Evolutionary conservation across 2,113 vertebrate species (phyloP).

Genomic region (Cololabis saira): DNA sequence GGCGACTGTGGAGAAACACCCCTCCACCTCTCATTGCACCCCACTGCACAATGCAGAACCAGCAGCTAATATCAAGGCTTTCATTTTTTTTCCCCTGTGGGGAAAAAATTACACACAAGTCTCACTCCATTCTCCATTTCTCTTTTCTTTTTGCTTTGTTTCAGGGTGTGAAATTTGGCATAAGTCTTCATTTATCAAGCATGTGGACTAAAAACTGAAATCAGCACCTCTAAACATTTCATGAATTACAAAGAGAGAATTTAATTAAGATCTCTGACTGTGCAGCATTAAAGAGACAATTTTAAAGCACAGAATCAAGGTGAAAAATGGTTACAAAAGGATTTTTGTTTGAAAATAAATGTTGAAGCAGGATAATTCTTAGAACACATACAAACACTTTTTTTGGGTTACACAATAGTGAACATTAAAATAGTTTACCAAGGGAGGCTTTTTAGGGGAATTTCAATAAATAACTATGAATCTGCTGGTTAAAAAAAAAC

Average conservation of each 20-base stretch:
- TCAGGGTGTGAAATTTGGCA: constrained; percentile 26
- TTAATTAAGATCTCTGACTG: constrained; percentile 40
- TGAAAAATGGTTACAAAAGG: background rate
- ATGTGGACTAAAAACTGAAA: constrained; percentile 29
- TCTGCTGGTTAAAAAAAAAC: no score
- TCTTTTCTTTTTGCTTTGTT: constrained; percentile 23
- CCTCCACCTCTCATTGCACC: constrained; percentile 31
- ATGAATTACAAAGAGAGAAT: constrained; percentile 58
- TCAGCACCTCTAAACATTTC: constrained; percentile 23
- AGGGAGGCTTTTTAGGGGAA: no score
- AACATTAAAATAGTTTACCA: no score
- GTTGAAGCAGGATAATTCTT: background rate
- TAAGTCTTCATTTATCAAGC: constrained; percentile 26
- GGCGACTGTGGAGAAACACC: constrained; percentile 44
- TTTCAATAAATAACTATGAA: no score
- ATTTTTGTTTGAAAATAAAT: background rate
- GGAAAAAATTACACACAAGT: constrained; percentile 39
- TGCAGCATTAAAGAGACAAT: constrained; percentile 7
- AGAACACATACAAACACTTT: no score
- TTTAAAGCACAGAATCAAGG: constrained; percentile 19
- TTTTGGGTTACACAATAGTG: no score
- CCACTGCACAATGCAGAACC: constrained; percentile 33
- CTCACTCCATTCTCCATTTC: constrained; percentile 11
- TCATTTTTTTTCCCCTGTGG: constrained; percentile 22
- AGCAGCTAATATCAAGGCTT: constrained; percentile 32